Conservation (phyloP, 2,113 vertebrate genomes). For the Osmerus eperlanus region DNA sequence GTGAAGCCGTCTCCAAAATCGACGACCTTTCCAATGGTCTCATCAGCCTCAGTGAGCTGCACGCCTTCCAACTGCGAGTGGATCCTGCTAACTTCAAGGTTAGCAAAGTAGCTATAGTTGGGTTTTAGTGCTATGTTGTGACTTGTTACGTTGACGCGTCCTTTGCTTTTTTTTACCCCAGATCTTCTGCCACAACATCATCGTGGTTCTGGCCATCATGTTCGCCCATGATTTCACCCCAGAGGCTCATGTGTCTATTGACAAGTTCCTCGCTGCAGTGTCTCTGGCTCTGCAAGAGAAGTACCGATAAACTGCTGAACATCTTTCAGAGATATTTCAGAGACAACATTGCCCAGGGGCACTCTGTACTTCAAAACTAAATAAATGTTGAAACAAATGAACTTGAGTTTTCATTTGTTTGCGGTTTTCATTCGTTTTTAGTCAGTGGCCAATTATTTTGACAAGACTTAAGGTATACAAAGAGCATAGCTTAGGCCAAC, state of each 20-base stretch:
- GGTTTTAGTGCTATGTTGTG: too few species aligned
- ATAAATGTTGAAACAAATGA: too few species aligned
- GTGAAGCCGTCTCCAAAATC: slow-evolving; percentile 50
- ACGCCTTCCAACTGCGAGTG: slow-evolving; percentile 75
- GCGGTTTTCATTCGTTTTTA: too few species aligned
- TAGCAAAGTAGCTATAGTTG: background rate
- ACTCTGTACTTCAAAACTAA: too few species aligned
- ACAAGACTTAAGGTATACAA: background rate
- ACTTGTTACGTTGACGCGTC: background rate
- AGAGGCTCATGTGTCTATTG: slow-evolving; percentile 25
- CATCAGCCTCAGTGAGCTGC: slow-evolving; percentile 71
- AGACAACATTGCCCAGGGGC: too few species aligned
- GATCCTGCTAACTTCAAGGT: slow-evolving; percentile 78
- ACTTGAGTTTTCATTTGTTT: too few species aligned
- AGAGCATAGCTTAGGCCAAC: background rate
- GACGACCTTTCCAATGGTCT: slow-evolving; percentile 63
- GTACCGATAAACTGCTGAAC: slow-evolving; percentile 19
- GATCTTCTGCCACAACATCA: slow-evolving; percentile 1
- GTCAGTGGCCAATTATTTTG: too few species aligned
- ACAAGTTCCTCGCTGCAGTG: slow-evolving; percentile 30
- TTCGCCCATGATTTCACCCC: slow-evolving; percentile 24
- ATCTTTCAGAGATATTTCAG: background rate
- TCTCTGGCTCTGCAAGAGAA: slow-evolving; percentile 33
- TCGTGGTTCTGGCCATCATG: background rate
- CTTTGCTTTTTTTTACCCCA: background rate